Conservation (phyloP, 2,113 vertebrate species). For the Platysternon megacephalum region DNA sequence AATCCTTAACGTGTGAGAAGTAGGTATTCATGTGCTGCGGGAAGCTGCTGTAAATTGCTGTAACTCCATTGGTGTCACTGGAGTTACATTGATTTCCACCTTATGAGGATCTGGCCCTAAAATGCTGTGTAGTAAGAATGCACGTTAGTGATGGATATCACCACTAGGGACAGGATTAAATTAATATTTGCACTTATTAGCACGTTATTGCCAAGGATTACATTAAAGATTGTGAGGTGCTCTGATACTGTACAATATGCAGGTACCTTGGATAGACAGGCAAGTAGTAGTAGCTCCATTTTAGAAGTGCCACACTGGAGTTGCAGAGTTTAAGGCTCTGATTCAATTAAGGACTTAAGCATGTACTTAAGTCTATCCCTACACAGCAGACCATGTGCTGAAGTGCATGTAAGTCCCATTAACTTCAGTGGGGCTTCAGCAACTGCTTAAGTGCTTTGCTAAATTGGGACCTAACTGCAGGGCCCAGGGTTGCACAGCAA, state of each 20-base stretch:
- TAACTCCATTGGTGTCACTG: background rate
- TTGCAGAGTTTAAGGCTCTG: background rate
- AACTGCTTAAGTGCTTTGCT: background rate
- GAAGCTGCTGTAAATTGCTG: background rate
- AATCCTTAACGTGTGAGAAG: background rate
- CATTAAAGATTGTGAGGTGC: background rate
- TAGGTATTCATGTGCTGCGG: background rate
- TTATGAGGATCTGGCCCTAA: accelerated
- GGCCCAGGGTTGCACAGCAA: accelerated
- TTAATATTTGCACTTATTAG: background rate
- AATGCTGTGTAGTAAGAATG: accelerated
- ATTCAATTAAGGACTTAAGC: background rate
- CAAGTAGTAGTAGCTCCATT: background rate
- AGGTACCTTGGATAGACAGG: background rate
- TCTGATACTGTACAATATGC: accelerated
- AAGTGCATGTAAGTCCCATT: background rate
- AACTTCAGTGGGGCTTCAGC: background rate
- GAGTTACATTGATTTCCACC: background rate
- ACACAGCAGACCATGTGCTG: background rate
- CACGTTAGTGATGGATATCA: background rate
- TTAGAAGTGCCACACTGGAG: background rate
- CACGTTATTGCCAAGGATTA: background rate
- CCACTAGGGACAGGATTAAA: background rate
- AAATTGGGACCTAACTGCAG: background rate
- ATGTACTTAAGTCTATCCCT: background rate